These are phyloP conservation scores for Anniella stebbinsi DNA, from an alignment of 2,797 vertebrate genomes.

Conservation along the genomic window DNA sequence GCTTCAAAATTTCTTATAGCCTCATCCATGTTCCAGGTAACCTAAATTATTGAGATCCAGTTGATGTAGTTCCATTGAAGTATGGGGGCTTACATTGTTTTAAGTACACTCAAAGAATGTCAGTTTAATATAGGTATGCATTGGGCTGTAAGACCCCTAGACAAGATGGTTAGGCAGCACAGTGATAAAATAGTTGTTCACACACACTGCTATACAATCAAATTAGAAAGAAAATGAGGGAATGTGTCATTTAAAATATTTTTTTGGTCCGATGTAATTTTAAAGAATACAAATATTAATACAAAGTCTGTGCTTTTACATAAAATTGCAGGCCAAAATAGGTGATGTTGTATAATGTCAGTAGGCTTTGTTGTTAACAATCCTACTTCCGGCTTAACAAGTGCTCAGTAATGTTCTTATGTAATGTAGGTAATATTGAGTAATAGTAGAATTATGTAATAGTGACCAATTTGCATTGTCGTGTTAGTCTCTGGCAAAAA, in stretches of 20 bases:
- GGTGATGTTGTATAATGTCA: slow-evolving; percentile 31
- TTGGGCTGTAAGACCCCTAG: background rate
- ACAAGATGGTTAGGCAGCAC: fast-evolving
- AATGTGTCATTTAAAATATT: background rate
- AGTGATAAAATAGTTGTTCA: background rate
- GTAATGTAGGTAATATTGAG: slow-evolving; percentile 24
- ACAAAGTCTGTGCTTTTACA: background rate
- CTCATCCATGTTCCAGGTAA: background rate
- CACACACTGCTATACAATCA: background rate
- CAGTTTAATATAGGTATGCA: background rate
- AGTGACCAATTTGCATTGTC: background rate
- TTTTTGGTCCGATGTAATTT: background rate
- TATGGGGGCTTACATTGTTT: background rate
- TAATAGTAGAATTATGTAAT: background rate
- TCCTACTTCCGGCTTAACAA: slow-evolving; percentile 31
- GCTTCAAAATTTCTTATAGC: background rate
- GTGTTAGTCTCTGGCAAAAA: background rate
- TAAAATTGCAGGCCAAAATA: slow-evolving; percentile 31
- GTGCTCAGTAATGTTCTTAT: background rate
- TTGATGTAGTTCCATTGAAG: background rate
- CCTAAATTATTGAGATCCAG: background rate
- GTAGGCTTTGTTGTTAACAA: background rate
- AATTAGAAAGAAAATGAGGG: background rate
- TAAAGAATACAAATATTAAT: background rate
- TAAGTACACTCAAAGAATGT: background rate